Conservation (phyloP, 2,797 vertebrate genomes). For the Syngnathus rostellatus region DNA sequence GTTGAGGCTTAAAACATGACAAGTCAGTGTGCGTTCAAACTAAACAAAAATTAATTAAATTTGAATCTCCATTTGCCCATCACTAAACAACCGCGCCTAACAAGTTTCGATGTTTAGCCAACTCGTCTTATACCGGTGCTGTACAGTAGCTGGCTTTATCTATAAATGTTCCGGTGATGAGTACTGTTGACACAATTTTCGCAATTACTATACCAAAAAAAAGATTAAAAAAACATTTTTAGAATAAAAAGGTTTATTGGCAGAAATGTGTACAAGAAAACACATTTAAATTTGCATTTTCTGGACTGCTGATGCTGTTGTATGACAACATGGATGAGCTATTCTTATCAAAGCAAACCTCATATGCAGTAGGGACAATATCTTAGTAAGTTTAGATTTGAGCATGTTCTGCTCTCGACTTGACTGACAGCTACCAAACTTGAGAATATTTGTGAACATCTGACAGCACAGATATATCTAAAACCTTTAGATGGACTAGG, state of each 20-base stretch:
- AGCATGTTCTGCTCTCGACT: conserved; percentile 65
- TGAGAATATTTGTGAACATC: conserved; percentile 51
- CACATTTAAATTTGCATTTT: conserved; percentile 58
- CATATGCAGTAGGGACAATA: conserved; percentile 42
- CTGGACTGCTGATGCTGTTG: conserved; percentile 43
- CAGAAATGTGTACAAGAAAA: conserved; percentile 69
- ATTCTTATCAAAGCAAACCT: conserved; percentile 38
- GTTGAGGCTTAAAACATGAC: too few species aligned
- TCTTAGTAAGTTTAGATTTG: conserved; percentile 28
- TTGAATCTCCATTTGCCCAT: too few species aligned
- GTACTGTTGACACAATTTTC: neutral
- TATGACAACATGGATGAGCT: neutral
- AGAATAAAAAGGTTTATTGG: conserved; percentile 68
- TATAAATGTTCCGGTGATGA: neutral
- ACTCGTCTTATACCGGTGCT: too few species aligned
- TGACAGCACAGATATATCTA: conserved; percentile 38
- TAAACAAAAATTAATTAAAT: too few species aligned
- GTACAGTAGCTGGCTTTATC: too few species aligned
- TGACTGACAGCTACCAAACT: conserved; percentile 65
- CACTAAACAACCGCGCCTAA: too few species aligned
- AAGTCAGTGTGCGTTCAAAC: too few species aligned
- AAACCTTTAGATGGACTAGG: neutral
- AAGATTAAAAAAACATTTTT: neutral
- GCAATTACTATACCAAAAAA: neutral
- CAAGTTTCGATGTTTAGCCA: too few species aligned